Evolutionary conservation across 1,140 invertebrate genomes (phyloP), one percentile per base, ranked within the genome.

Genomic region (Meloidogyne exigua): DNA sequence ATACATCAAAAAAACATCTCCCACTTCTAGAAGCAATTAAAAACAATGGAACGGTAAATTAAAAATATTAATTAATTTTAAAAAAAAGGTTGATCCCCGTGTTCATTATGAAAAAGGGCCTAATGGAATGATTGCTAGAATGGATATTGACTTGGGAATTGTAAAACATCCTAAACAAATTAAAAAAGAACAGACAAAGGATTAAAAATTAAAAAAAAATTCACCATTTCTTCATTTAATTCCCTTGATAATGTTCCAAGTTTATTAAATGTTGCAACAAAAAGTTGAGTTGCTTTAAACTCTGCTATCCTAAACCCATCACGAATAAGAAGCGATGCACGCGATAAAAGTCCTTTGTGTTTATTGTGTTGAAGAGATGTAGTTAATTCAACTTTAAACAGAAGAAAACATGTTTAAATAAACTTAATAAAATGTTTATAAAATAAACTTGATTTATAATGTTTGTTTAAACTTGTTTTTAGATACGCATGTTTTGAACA

Each of bases 251-350:
- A n/a, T 62, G 71, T 62, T 32, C n/a, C 11, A 23, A 70, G 32
- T 62, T 75, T 64, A 21, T 64, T 42, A 49, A 44, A 75, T 18
- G 74, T 75, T 62, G 36, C 44, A 39, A 75, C 26, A 13, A 68
- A 13, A 13, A 75, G 62, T 44, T 28, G 12, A 23, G 65, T 26
- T 5, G 65, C 25, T 3, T 62, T 25, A 32, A 75, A 75, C 21
- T 75, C 44, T 28, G 28, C 70, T 7, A 75, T 70, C 15, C 44
- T 25, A 32, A 75, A 75, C 0, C 64, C 49, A 15, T 75, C 32
- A 23, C 64, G 74, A 69, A 75, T 69, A 13, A 44, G 36, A 21
- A 75, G 36, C 1, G 74, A 44, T 1, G 74, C 74, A 13, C 74
- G 65, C n/a, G n/a, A 39, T 15, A 75, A 75, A 26, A 66, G 74